Conservation (phyloP, 1,140 invertebrate species). For the Dysdera silvatica region DNA sequence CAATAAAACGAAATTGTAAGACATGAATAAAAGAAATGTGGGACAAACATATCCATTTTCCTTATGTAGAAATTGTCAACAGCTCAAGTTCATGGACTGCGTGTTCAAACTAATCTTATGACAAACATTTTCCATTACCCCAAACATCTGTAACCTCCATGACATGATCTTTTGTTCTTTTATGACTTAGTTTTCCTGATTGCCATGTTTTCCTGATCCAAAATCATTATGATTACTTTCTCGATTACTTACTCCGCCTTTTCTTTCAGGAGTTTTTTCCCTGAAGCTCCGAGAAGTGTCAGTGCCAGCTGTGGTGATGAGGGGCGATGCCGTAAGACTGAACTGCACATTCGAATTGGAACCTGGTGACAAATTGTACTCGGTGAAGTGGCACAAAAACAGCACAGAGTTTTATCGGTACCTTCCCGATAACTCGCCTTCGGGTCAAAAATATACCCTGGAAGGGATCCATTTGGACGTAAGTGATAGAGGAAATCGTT, state of each 20-base stretch:
- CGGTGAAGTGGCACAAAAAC: conserved; percentile 32
- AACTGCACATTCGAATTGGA: conserved; percentile 28
- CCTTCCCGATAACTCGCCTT: conserved; percentile 46
- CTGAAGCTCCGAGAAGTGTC: conserved; percentile 21
- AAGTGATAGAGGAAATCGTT: too few relatives aligned
- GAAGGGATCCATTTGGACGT: conserved; percentile 65
- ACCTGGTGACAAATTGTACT: conserved; percentile 27
- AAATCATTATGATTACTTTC: background rate
- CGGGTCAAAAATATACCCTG: conserved; percentile 58
- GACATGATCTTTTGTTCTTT: too few relatives aligned
- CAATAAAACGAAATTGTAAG: too few relatives aligned
- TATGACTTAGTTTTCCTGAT: too few relatives aligned
- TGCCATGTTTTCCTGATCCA: background rate
- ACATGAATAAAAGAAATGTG: too few relatives aligned
- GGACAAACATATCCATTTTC: too few relatives aligned
- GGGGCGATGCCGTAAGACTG: conserved; percentile 30
- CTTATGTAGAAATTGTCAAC: too few relatives aligned
- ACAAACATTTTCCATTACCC: too few relatives aligned
- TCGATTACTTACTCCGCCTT: background rate
- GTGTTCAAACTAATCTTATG: too few relatives aligned
- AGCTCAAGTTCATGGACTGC: too few relatives aligned
- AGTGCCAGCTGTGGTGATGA: conserved; percentile 20
- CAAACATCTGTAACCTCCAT: too few relatives aligned
- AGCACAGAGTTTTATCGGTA: conserved; percentile 30
- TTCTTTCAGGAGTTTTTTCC: background rate